These are phyloP conservation scores for Pelecanus crispus DNA, from an alignment of 2,113 vertebrate species.

Conservation along the genomic window DNA sequence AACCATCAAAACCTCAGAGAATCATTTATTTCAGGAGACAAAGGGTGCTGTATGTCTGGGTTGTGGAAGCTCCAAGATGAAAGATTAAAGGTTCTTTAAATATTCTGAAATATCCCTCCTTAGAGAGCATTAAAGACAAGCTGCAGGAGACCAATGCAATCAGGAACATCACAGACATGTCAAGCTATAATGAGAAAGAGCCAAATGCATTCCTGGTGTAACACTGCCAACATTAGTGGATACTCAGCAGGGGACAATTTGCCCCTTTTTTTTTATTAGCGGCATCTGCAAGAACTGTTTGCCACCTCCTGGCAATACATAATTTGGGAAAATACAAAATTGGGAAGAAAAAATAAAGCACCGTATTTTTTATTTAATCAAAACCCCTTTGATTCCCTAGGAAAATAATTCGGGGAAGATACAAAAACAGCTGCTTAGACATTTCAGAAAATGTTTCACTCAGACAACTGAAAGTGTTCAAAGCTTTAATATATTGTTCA, in stretches of 20 bases:
- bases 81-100: constrained; percentile 20
- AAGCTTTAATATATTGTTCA: neutral
- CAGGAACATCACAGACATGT: constrained; percentile 39
- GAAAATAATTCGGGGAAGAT: neutral
- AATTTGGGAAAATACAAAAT: constrained; percentile 19
- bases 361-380: neutral
- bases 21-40: neutral
- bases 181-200: constrained; percentile 32
- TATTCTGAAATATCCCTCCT: constrained; percentile 17
- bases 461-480: neutral
- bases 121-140: neutral
- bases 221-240: neutral
- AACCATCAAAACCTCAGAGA: neutral
- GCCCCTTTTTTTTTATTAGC: constrained; percentile 39
- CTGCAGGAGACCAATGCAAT: constrained; percentile 47
- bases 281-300: constrained; percentile 36
- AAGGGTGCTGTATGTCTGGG: neutral
- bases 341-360: neutral
- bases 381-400: neutral
- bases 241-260: constrained; percentile 25
- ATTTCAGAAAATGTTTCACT: neutral
- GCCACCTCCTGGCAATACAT: constrained; percentile 17
- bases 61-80: neutral
- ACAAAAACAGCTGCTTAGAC: neutral
- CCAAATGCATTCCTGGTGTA: neutral